phyloP scores from a whole-genome alignment of 2,113 vertebrate genomes.

The Gambusia holbrooki region DNA sequence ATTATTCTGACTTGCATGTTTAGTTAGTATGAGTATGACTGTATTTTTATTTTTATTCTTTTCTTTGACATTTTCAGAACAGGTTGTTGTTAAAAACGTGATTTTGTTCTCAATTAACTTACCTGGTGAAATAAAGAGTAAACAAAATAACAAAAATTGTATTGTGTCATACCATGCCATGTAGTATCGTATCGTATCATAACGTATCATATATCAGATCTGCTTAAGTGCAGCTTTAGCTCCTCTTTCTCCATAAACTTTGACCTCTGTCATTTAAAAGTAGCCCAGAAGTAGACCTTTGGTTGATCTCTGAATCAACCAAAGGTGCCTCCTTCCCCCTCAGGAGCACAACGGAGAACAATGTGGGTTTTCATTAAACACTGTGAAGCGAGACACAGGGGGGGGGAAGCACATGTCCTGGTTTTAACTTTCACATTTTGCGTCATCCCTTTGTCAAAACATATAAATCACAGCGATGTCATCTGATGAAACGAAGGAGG shows the following conservation, averaged over 20 bases:
- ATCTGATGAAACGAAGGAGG: constrained; percentile 24
- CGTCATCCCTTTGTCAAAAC: constrained; percentile 68
- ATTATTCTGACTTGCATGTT: no score
- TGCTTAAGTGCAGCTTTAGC: background rate
- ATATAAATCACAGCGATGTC: constrained; percentile 60
- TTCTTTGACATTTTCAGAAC: no score
- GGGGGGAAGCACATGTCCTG: constrained; percentile 40
- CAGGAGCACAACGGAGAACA: constrained; percentile 64
- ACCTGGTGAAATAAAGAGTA: no score
- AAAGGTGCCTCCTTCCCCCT: constrained; percentile 45
- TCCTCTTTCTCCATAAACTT: constrained; percentile 1
- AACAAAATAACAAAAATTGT: no score
- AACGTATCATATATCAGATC: no score
- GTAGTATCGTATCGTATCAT: no score
- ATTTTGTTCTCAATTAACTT: no score
- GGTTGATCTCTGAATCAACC: constrained; percentile 33
- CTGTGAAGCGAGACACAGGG: constrained; percentile 18
- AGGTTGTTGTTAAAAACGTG: no score
- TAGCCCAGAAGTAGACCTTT: constrained; percentile 11
- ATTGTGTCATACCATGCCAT: background rate
- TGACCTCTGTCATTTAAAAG: background rate
- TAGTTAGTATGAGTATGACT: no score
- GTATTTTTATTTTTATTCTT: no score
- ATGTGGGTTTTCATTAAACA: constrained; percentile 56
- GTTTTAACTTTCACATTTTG: constrained; percentile 67